Conservation (phyloP, 2,797 vertebrate genomes). For the Pelochelys cantorii region DNA sequence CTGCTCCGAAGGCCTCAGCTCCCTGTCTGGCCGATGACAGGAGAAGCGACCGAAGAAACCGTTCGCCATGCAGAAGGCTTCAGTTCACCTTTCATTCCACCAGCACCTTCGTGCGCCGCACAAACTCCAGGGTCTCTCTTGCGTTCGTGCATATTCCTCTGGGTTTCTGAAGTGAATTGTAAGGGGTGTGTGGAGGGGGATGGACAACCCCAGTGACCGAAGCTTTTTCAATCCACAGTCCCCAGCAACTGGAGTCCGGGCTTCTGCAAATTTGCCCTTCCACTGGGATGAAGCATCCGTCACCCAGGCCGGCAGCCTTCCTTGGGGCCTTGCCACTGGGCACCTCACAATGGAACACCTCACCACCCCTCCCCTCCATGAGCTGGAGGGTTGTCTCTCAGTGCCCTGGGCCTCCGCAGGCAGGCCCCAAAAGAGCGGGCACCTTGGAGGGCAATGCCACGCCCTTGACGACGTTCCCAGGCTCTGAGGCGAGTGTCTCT, state of each 20-base stretch:
- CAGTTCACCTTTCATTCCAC: background rate
- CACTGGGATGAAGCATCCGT: too few species aligned
- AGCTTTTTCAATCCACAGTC: background rate
- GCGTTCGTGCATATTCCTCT: rapidly evolving
- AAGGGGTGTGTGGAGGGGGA: too few species aligned
- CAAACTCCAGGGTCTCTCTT: rapidly evolving
- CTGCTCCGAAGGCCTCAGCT: rapidly evolving
- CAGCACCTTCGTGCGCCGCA: background rate
- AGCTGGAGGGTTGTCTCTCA: background rate
- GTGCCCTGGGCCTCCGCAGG: background rate
- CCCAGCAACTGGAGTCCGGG: background rate
- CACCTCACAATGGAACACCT: background rate
- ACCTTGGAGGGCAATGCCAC: background rate
- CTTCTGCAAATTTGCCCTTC: background rate
- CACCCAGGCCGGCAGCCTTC: too few species aligned
- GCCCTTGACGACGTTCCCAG: background rate
- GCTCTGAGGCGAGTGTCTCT: background rate
- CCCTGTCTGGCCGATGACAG: rapidly evolving
- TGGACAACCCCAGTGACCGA: background rate
- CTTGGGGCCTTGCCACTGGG: background rate
- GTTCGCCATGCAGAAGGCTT: rapidly evolving
- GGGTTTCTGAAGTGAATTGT: background rate
- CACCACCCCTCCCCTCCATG: background rate
- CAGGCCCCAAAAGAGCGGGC: background rate
- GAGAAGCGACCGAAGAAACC: background rate